A percentile compares a stretch with the other conserved stretches of the same genome.
These are phyloP conservation scores for Rhincodon typus DNA, from an alignment of 2,797 vertebrate species.

Conservation along the genomic window DNA sequence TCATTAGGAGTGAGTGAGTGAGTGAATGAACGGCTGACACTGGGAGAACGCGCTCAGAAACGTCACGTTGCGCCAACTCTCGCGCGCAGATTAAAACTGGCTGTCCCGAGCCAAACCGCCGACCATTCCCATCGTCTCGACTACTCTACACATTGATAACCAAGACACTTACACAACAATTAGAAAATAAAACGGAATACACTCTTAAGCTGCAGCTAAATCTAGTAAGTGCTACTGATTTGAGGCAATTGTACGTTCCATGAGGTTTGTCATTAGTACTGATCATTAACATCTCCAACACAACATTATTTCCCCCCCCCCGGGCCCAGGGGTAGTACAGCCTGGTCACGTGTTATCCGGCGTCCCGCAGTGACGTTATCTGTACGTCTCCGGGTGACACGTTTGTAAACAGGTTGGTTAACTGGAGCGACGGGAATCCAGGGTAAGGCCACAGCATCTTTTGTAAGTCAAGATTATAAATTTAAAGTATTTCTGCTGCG, in stretches of 20 bases:
- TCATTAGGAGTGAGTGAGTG: accelerated
- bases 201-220: background rate
- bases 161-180: background rate
- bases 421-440: accelerated
- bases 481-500: background rate
- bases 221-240: background rate
- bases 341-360: background rate
- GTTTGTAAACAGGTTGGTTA: background rate
- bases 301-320: too few relatives aligned
- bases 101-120: background rate
- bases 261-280: background rate
- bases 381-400: background rate
- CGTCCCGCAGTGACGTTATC: background rate
- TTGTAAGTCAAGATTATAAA: background rate
- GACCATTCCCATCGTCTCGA: background rate
- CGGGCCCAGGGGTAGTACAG: background rate
- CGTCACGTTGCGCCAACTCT: too few relatives aligned
- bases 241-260: background rate
- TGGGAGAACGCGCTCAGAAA: background rate
- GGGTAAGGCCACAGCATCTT: background rate
- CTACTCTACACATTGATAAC: background rate
- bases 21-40: background rate
- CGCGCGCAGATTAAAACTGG: background rate
- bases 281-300: background rate
- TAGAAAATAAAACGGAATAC: background rate